These are phyloP conservation scores for Cybosia mesomella DNA, from an alignment of 2,888 invertebrate genomes.

Conservation along the genomic window DNA sequence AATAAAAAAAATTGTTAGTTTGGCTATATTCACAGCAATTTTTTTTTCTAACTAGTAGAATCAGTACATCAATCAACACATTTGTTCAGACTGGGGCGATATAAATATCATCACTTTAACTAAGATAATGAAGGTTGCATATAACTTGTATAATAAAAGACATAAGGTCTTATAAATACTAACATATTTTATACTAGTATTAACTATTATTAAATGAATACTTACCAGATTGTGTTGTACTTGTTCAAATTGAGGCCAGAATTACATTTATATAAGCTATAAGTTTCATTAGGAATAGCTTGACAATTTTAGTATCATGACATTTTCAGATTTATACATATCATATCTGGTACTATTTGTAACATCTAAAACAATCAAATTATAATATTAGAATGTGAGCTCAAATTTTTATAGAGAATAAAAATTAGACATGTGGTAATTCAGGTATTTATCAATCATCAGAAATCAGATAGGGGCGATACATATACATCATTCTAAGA, in stretches of 20 bases:
- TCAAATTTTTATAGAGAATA: background rate
- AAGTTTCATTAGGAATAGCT: too few species aligned
- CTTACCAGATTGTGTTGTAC: background rate
- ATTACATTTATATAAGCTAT: background rate
- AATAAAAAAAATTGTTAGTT: background rate
- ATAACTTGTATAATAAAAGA: background rate
- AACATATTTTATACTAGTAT: background rate
- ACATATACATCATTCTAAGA: conserved; percentile 11
- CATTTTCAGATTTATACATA: background rate
- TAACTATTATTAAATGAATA: background rate
- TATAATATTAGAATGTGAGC: background rate
- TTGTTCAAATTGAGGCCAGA: background rate
- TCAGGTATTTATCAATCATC: conserved; percentile 65
- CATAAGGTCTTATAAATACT: background rate
- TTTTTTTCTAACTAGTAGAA: background rate
- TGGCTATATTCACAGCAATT: background rate
- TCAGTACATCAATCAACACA: conserved; percentile 68
- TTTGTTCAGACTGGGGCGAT: conserved; percentile 75
- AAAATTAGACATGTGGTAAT: background rate
- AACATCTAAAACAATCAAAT: conserved; percentile 7
- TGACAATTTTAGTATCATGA: background rate
- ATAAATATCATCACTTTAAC: conserved; percentile 61
- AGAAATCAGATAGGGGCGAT: conserved; percentile 59
- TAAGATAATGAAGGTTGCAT: background rate
- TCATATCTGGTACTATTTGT: background rate